phyloP scores from a whole-genome alignment of 1,140 invertebrate species.

The Batillaria attramentaria region DNA sequence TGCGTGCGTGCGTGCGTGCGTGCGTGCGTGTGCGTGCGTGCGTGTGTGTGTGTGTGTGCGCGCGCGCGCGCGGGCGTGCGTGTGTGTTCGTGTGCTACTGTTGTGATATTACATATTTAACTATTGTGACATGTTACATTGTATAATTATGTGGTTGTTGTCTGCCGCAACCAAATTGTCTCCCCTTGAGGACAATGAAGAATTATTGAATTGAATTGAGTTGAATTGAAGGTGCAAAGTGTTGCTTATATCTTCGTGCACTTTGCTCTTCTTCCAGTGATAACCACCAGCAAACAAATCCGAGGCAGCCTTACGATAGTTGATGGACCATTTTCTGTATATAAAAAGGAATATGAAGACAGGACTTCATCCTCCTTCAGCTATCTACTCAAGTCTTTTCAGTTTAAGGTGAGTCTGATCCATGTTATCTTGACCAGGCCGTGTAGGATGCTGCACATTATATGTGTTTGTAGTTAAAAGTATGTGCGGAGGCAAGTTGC shows the following conservation, averaged over 20 bases:
- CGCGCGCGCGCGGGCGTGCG: not conserved
- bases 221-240: too few species aligned
- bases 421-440: too few species aligned
- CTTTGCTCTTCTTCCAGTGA: slow-evolving; percentile 40
- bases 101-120: not conserved
- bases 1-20: slow-evolving; percentile 3
- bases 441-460: too few species aligned
- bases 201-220: too few species aligned
- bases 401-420: slow-evolving; percentile 50
- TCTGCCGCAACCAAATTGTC: too few species aligned
- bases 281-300: slow-evolving; percentile 36
- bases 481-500: not conserved
- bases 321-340: slow-evolving; percentile 47
- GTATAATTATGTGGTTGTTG: too few species aligned
- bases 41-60: slow-evolving; percentile 12
- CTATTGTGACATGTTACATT: too few species aligned
- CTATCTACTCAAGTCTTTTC: slow-evolving; percentile 42
- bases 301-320: slow-evolving; percentile 42
- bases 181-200: too few species aligned
- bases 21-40: not conserved
- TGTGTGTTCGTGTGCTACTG: not conserved
- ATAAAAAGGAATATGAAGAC: slow-evolving; percentile 40
- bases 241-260: too few species aligned
- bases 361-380: slow-evolving; percentile 34
- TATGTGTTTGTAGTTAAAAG: too few species aligned